Evolutionary conservation across 2,797 vertebrate species (phyloP), one percentile per base, ranked within the genome.

Genomic region (Trachops cirrhosus): DNA sequence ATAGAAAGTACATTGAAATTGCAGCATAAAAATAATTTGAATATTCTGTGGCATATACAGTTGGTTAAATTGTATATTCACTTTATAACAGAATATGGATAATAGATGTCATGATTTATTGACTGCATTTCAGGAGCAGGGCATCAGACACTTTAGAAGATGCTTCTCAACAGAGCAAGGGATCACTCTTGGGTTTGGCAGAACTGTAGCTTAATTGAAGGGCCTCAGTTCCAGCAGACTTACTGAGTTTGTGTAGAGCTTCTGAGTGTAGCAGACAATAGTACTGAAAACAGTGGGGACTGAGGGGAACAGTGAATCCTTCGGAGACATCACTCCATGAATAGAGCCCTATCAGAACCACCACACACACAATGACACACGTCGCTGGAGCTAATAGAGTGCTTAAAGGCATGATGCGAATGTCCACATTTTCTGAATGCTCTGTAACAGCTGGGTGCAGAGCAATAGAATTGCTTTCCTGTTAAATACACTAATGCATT

Each of bases 361-460:
- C 22, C 9, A 5, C 50, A 50, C 80, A 19, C 2, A 1, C 16
- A 70, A 6, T 62, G 93, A 88, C 95, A 67, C 86, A 89, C 90
- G 79, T 80, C 92, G 14, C 11, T 85, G 80, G 91, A 87, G 57
- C 70, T 96, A 87, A 94, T 32, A 54, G 54, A 73, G 94, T 46
- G 71, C 86, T 89, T 59, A 84, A 52, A 94, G 67, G 48, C 67
- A 64, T 0, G 1, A 26, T 19, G 64, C 0, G 8, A 50, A 46
- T 10, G 64, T 11, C 73, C 21, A 19, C 32, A 18, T 84, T 91
- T 91, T n/a, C 46, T 18, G 15, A 90, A 37, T 32, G 37, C 74
- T 90, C 41, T n/a, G 29, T 52, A 73, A 77, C 70, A 52, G 67
- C 41, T 80, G 67, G 48, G 26, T 85, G 41, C 44, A 48, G n/a